Evolutionary conservation across 2,888 invertebrate species (phyloP).

Genomic region (Mythimna loreyi): DNA sequence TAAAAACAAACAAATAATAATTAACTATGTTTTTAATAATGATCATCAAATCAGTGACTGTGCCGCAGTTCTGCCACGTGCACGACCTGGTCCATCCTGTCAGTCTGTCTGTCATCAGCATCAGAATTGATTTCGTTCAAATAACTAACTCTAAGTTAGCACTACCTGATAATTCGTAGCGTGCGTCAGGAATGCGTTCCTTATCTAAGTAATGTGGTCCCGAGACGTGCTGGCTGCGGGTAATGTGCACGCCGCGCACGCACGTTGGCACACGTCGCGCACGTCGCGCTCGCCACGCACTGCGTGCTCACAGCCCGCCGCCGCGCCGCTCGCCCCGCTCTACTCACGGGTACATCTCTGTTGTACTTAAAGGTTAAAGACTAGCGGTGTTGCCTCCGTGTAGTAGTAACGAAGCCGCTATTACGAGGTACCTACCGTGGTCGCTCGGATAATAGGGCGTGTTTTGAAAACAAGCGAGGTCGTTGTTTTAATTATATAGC

Average conservation of each 20-base stretch:
- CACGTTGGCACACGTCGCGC: neutral
- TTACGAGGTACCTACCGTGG: neutral
- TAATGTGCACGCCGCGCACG: neutral
- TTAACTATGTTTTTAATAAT: no score
- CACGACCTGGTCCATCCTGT: no score
- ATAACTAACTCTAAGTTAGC: neutral
- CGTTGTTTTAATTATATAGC: slow-evolving; percentile 4
- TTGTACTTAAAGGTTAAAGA: neutral
- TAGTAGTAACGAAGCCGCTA: neutral
- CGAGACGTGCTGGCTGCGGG: neutral
- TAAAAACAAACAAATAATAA: no score
- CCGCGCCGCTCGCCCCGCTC: no score
- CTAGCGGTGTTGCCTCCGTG: neutral
- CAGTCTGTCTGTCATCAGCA: no score
- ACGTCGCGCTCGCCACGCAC: no score
- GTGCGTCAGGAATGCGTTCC: neutral
- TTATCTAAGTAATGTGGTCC: neutral
- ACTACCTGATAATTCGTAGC: neutral
- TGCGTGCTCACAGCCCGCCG: no score
- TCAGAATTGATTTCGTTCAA: no score
- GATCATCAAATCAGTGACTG: no score
- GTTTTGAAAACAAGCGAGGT: neutral
- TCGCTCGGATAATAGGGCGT: neutral
- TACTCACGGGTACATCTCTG: no score
- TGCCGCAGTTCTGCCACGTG: no score